phyloP scores from a whole-genome alignment of 2,113 vertebrate species.

The Microtus montanus region DNA sequence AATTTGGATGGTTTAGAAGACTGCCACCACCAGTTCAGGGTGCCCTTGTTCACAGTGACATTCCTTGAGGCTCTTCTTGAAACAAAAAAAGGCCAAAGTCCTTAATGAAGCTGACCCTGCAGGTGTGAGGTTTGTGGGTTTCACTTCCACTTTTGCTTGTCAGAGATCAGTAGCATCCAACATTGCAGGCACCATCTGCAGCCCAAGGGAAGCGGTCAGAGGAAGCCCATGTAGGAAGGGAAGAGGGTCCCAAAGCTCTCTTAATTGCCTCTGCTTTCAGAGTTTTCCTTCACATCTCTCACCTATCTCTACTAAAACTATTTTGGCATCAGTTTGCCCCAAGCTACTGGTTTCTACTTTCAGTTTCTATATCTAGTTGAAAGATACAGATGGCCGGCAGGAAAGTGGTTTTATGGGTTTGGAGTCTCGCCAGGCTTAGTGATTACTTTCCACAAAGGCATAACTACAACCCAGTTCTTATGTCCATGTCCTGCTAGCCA shows the following conservation, averaged over 20 bases:
- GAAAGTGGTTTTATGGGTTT: conserved; percentile 9
- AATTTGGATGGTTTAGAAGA: background rate
- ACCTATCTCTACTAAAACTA: background rate
- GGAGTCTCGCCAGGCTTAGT: background rate
- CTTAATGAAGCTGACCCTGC: background rate
- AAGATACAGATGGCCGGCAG: background rate
- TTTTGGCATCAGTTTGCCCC: conserved; percentile 23
- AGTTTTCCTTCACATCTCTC: conserved; percentile 3
- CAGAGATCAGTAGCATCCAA: background rate
- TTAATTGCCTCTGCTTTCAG: background rate
- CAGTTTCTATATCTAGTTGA: conserved; percentile 51
- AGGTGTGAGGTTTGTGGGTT: conserved; percentile 68
- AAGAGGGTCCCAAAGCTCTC: conserved; percentile 9
- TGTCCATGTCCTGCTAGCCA: background rate
- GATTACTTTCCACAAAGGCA: background rate
- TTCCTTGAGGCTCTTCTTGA: background rate
- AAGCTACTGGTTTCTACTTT: conserved; percentile 56
- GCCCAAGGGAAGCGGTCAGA: conserved; percentile 44
- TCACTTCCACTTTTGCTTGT: conserved; percentile 70
- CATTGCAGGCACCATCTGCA: conserved; percentile 47
- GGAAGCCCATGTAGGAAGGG: conserved; percentile 61
- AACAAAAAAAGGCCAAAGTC: background rate
- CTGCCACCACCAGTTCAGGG: background rate
- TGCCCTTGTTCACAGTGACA: background rate
- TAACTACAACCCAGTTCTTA: background rate